A percentile compares a stretch with the other conserved stretches of the same genome.
These are phyloP conservation scores for Iselma pallidipennis DNA, from an alignment of 2,888 invertebrate genomes.

Conservation along the genomic window DNA sequence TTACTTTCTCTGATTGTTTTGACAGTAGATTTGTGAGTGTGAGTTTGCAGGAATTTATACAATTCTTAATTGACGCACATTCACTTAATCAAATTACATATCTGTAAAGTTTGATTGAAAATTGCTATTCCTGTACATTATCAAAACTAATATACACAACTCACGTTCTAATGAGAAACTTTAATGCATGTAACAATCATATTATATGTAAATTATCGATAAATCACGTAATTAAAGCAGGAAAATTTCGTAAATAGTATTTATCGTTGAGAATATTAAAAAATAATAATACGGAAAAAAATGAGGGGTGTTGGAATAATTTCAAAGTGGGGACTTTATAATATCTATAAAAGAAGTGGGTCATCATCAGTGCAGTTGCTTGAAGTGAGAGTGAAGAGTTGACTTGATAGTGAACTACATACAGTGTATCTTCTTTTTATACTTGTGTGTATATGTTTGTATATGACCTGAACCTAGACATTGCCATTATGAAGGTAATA, in stretches of 20 bases:
- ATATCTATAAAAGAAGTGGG: conserved; percentile 44
- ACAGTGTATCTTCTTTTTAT: conserved; percentile 30
- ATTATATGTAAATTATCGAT: not conserved
- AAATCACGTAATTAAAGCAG: conserved; percentile 7
- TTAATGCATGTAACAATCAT: not conserved
- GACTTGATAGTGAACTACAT: conserved; percentile 23
- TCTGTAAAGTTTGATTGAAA: no score
- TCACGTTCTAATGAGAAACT: not conserved
- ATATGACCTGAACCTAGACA: conserved; percentile 42
- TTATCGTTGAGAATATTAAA: conserved; percentile 1
- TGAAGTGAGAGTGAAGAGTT: conserved; percentile 50
- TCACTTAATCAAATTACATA: no score
- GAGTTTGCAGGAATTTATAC: not conserved
- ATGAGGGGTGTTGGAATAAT: conserved; percentile 14
- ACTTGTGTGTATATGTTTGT: conserved; percentile 35
- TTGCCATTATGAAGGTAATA: conserved; percentile 45
- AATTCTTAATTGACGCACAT: not conserved
- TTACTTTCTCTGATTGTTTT: not conserved
- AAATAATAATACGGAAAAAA: conserved; percentile 7
- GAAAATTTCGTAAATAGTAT: conserved; percentile 4
- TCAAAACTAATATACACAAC: not conserved
- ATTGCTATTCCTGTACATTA: no score
- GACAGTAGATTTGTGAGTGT: no score
- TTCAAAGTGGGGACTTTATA: conserved; percentile 39
- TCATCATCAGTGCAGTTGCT: conserved; percentile 38